Evolutionary conservation across 1,140 invertebrate species (phyloP), one percentile per base, ranked within the genome.

Genomic region (Zaprionus vittiger): DNA sequence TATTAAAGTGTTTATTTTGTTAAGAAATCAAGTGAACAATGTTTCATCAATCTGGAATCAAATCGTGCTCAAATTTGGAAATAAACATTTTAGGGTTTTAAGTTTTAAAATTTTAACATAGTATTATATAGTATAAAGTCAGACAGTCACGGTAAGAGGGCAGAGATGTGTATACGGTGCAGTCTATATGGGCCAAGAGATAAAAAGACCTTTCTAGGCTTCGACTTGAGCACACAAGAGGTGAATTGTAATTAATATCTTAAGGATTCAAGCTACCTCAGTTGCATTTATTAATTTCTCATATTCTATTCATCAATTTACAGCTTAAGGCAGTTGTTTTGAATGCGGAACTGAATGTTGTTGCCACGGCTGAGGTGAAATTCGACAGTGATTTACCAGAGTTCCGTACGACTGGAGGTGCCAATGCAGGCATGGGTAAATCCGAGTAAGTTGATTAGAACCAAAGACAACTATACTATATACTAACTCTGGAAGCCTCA

Each of bases 321-420:
- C 92, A 99, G 98, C 93, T 99, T 44, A 99, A 99, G 95, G 97
- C 97, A 11, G 94, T 98, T 9, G 95, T 97, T n/a, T 94, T 98
- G 0, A 95, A 96, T 93, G 95, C 97, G 64, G 93, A 95, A 44
- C 94, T 98, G 78, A 92, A 96, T 80, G 94, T 98, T 34, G 92
- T 97, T 14, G 95, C 96, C 85, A 96, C 98, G 92, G 96, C 96
- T 11, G 94, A 95, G 83, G 97, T 99, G 1, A 96, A 97, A 67
- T 99, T 98, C 94, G 98, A 99, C 93, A 95, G 94, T 79, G 97
- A 98, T 93, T 93, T 99, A 14, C 97, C 97, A 24, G 97, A 99
- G 94, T 99, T 97, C 92, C 83, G 90, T 24, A 93, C 92, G 0
- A 77, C 41, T 17, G 92, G 92, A 7, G 92, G 92, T 4, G 92